phyloP scores from a whole-genome alignment of 1,140 invertebrate species.

The Cotesia vestalis region DNA sequence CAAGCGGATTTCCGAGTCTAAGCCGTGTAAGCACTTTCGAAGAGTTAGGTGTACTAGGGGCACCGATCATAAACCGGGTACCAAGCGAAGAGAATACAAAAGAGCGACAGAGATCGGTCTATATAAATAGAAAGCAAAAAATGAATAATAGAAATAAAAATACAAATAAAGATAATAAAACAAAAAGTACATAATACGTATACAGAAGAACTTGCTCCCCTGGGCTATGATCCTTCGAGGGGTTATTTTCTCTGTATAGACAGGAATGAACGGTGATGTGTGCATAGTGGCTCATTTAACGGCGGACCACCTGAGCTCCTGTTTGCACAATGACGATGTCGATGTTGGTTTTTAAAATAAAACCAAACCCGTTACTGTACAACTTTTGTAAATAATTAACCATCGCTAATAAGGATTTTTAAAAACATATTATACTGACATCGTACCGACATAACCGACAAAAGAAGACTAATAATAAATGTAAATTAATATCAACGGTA shows the following conservation, averaged over 20 bases:
- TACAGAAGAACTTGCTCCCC: slow-evolving; percentile 2
- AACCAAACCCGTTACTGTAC: slow-evolving; percentile 30
- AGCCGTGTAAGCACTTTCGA: slow-evolving; percentile 43
- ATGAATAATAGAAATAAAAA: not conserved
- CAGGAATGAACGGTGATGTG: slow-evolving; percentile 45
- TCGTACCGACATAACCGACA: slow-evolving; percentile 38
- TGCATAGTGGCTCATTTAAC: slow-evolving; percentile 57
- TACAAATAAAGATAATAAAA: not conserved
- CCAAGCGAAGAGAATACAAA: slow-evolving; percentile 10
- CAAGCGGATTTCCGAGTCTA: slow-evolving; percentile 41
- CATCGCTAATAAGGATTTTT: not conserved
- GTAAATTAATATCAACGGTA: not conserved
- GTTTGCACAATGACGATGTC: slow-evolving; percentile 49
- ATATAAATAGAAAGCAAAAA: not conserved
- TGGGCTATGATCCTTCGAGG: slow-evolving; percentile 26
- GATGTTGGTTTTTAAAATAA: slow-evolving; percentile 36
- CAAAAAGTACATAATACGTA: slow-evolving; percentile 23
- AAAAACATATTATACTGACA: not conserved
- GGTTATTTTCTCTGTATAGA: slow-evolving; percentile 44
- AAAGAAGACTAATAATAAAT: slow-evolving; percentile 39
- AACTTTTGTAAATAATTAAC: slow-evolving; percentile 36
- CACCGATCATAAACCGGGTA: slow-evolving; percentile 40
- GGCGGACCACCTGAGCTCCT: slow-evolving; percentile 53
- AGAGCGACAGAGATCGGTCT: slow-evolving; percentile 22
- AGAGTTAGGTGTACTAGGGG: slow-evolving; percentile 40